These are phyloP conservation scores for Eueides isabella DNA, from an alignment of 1,140 invertebrate genomes.

Conservation along the genomic window DNA sequence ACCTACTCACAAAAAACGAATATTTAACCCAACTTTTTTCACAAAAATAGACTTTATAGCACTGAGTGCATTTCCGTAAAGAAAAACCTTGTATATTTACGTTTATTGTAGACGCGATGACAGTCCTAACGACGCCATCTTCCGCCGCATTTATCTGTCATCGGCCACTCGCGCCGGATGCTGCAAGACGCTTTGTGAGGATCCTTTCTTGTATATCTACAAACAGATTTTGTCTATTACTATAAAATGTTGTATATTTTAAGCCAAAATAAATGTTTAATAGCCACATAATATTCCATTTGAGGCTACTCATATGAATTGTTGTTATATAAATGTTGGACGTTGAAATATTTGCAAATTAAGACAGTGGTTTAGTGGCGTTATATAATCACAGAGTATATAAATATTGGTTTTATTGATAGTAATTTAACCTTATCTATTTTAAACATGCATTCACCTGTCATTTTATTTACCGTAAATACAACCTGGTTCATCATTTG, in stretches of 20 bases:
- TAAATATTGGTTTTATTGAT: too few species aligned
- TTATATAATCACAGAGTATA: too few species aligned
- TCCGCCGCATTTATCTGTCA: conserved; percentile 75
- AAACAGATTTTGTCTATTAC: conserved; percentile 11
- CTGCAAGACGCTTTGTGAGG: conserved; percentile 39
- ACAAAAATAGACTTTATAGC: conserved; percentile 32
- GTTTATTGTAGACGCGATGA: conserved; percentile 68
- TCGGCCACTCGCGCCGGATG: conserved; percentile 67
- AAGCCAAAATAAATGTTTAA: neutral
- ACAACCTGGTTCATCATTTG: too few species aligned
- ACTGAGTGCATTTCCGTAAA: conserved; percentile 55
- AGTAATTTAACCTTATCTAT: too few species aligned
- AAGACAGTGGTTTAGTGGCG: too few species aligned
- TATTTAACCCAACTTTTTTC: neutral
- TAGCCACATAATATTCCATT: too few species aligned
- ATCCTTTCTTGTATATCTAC: conserved; percentile 9
- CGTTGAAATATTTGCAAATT: too few species aligned
- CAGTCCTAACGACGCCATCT: conserved; percentile 75
- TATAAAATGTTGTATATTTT: neutral
- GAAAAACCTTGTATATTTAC: conserved; percentile 71
- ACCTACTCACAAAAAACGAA: neutral
- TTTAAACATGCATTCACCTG: too few species aligned
- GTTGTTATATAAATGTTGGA: too few species aligned
- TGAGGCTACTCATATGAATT: too few species aligned
- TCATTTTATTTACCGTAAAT: too few species aligned